These are phyloP conservation scores for Danio choprae DNA, from an alignment of 2,797 vertebrate genomes.

Conservation along the genomic window DNA sequence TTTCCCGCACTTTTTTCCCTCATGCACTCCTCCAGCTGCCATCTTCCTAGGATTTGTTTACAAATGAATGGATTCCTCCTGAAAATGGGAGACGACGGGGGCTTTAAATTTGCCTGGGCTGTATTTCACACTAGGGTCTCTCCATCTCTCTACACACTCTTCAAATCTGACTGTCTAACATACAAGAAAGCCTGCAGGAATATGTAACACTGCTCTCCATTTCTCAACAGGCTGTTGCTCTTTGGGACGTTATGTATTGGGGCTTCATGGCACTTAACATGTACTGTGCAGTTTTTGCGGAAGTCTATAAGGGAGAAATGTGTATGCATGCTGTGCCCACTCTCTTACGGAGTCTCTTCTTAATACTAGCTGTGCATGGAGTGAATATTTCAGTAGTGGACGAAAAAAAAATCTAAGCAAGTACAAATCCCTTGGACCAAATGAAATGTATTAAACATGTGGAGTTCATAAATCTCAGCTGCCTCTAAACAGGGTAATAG, in stretches of 20 bases:
- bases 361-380: constrained; percentile 74
- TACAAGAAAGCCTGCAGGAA: constrained; percentile 65
- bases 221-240: constrained; percentile 67
- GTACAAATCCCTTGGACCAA: constrained; percentile 83
- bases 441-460: constrained; percentile 88
- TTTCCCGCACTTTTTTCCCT: constrained; percentile 39
- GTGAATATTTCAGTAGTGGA: constrained; percentile 68
- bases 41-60: constrained; percentile 63
- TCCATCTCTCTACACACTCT: constrained; percentile 58
- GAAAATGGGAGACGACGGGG: constrained; percentile 49
- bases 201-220: constrained; percentile 74
- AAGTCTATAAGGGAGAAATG: constrained; percentile 43
- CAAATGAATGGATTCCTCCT: constrained; percentile 62
- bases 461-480: constrained; percentile 82
- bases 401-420: constrained; percentile 76
- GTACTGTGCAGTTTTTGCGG: constrained; percentile 9
- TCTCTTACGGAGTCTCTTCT: constrained; percentile 58
- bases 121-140: constrained; percentile 69
- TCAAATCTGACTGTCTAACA: constrained; percentile 77
- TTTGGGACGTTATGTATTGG: constrained; percentile 76
- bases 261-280: constrained; percentile 67
- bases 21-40: constrained; percentile 70
- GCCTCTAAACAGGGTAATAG: constrained; percentile 62
- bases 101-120: constrained; percentile 73
- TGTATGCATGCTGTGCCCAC: not conserved